Evolutionary conservation across 1,140 invertebrate genomes (phyloP).

Genomic region (Neodiprion fabricii): DNA sequence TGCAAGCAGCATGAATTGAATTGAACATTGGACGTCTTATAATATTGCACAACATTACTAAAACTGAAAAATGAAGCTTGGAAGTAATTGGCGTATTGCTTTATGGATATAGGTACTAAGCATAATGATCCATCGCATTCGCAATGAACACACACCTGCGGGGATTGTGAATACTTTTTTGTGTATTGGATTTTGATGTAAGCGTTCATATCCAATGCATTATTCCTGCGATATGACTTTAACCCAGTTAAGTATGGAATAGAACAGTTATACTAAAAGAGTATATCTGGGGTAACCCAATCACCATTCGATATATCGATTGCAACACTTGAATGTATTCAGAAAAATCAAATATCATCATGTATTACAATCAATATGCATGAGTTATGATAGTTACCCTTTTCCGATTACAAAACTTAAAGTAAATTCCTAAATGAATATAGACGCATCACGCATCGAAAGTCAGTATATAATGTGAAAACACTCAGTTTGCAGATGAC

Average conservation of each 20-base stretch:
- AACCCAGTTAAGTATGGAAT: background rate
- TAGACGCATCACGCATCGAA: no score
- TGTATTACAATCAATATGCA: no score
- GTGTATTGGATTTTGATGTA: background rate
- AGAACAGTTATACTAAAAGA: background rate
- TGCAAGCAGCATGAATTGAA: slow-evolving; percentile 4
- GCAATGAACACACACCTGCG: background rate
- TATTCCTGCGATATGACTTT: background rate
- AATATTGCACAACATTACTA: background rate
- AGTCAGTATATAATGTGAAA: no score
- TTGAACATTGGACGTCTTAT: background rate
- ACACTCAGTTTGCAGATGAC: no score
- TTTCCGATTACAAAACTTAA: no score
- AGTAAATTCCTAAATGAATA: no score
- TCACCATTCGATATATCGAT: background rate
- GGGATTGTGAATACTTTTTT: background rate
- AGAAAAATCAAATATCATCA: background rate
- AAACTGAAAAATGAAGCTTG: background rate
- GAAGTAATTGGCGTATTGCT: background rate
- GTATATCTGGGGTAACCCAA: background rate
- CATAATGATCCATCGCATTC: background rate
- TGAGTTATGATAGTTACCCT: no score
- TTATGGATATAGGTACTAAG: background rate
- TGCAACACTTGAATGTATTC: background rate
- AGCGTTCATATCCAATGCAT: background rate